A percentile compares a stretch with the other conserved stretches of the same genome.
phyloP scores from a whole-genome alignment of 2,888 invertebrate genomes.

The Neuroscelio doddi region DNA sequence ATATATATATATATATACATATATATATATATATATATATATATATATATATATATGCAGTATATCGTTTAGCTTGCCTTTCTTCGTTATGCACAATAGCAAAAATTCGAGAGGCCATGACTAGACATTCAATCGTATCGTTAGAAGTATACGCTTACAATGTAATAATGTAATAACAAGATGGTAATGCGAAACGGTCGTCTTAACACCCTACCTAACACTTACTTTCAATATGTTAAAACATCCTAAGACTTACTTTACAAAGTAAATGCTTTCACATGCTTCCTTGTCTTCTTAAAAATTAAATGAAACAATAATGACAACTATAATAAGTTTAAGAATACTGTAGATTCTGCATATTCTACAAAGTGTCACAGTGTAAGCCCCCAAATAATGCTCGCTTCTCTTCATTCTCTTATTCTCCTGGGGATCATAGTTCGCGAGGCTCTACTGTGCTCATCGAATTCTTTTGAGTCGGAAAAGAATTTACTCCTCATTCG shows the following conservation, averaged over 20 bases:
- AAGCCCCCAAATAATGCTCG: constrained; percentile 2
- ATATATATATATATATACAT: too few relatives aligned
- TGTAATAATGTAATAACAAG: constrained; percentile 70
- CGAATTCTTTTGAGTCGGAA: too few relatives aligned
- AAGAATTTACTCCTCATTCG: too few relatives aligned
- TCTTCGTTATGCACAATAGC: constrained; percentile 58
- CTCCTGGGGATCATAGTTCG: constrained; percentile 6
- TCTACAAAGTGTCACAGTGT: constrained; percentile 33
- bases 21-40: constrained; percentile 7
- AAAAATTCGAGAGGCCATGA: constrained; percentile 71
- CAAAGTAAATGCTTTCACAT: constrained; percentile 16
- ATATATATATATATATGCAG: constrained; percentile 43
- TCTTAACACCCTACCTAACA: constrained; percentile 63
- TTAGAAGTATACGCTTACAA: constrained; percentile 54
- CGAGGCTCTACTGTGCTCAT: constrained; percentile 10
- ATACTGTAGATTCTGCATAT: too few relatives aligned
- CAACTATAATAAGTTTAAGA: constrained; percentile 66
- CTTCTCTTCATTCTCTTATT: constrained; percentile 20
- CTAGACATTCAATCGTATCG: constrained; percentile 70
- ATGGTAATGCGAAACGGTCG: constrained; percentile 68
- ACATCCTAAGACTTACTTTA: constrained; percentile 38
- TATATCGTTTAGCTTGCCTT: constrained; percentile 32
- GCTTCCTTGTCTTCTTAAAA: constrained; percentile 25
- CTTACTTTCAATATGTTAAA: constrained; percentile 51
- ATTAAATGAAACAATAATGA: constrained; percentile 51